These are phyloP conservation scores for Villa cingulata DNA, from an alignment of 2,888 invertebrate genomes.

Conservation along the genomic window DNA sequence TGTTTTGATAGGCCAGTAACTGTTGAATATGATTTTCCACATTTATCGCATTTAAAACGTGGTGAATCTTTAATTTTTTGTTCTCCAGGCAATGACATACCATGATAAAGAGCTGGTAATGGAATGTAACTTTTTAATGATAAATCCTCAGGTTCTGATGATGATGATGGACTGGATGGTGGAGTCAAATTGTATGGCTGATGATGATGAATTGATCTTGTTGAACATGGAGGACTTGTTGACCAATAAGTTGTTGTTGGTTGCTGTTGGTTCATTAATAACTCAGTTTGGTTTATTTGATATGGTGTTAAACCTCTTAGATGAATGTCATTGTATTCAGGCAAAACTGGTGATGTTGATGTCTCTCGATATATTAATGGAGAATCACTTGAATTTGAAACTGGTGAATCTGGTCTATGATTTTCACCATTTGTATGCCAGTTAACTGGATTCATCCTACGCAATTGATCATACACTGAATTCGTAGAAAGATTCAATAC, in stretches of 20 bases:
- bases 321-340: conserved; percentile 22
- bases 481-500: conserved; percentile 27
- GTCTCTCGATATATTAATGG: conserved; percentile 16
- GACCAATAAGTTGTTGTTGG: conserved; percentile 18
- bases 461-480: conserved; percentile 12
- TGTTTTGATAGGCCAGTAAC: conserved; percentile 91
- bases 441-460: neutral
- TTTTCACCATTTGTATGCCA: neutral
- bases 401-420: conserved; percentile 4
- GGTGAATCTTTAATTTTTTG: conserved; percentile 26
- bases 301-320: conserved; percentile 25
- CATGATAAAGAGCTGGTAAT: conserved; percentile 16
- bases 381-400: conserved; percentile 11
- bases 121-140: conserved; percentile 31
- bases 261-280: conserved; percentile 20
- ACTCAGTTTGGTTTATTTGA: conserved; percentile 5
- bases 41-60: conserved; percentile 82
- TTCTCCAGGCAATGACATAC: neutral
- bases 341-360: conserved; percentile 20
- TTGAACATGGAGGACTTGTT: conserved; percentile 9
- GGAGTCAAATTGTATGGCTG: conserved; percentile 25
- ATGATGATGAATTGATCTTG: too few species aligned
- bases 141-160: conserved; percentile 32
- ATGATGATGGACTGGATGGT: conserved; percentile 26
- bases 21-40: conserved; percentile 90